Evolutionary conservation across 1,140 invertebrate species (phyloP).

Genomic region (Anoplolepis gracilipes): DNA sequence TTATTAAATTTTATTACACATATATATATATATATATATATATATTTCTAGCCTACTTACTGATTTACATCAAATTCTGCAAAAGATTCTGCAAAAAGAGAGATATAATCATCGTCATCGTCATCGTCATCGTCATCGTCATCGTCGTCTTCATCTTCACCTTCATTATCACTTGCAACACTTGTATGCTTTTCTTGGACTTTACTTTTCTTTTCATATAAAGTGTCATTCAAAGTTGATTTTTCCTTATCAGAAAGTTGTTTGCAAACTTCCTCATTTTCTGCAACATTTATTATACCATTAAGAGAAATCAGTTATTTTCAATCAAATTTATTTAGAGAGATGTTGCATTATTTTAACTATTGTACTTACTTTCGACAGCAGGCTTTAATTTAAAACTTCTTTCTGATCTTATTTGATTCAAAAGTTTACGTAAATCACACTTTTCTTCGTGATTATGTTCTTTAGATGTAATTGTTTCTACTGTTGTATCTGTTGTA

Average conservation of each 20-base stretch:
- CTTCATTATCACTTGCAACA: neutral
- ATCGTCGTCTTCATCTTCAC: too few species aligned
- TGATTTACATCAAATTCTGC: neutral
- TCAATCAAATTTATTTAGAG: neutral
- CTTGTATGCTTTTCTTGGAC: neutral
- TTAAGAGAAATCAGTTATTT: neutral
- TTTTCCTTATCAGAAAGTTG: neutral
- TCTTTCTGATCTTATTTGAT: constrained; percentile 11
- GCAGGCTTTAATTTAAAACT: neutral
- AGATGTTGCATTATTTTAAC: neutral
- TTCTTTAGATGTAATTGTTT: constrained; percentile 5
- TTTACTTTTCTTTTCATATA: neutral
- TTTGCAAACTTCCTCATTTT: neutral
- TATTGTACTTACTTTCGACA: neutral
- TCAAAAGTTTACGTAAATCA: constrained; percentile 36
- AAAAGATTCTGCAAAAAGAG: constrained; percentile 47
- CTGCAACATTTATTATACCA: neutral
- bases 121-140: too few species aligned
- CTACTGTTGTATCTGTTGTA: neutral
- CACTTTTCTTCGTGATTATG: neutral
- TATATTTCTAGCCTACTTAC: constrained; percentile 47
- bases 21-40: too few species aligned
- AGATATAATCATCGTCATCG: constrained; percentile 62
- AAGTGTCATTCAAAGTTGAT: neutral
- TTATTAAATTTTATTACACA: neutral